Percentiles rank a stretch among this genome's conserved stretches.
Conservation (phyloP, 64 coral and sea anemone genomes). For the Montipora capricornis region DNA sequence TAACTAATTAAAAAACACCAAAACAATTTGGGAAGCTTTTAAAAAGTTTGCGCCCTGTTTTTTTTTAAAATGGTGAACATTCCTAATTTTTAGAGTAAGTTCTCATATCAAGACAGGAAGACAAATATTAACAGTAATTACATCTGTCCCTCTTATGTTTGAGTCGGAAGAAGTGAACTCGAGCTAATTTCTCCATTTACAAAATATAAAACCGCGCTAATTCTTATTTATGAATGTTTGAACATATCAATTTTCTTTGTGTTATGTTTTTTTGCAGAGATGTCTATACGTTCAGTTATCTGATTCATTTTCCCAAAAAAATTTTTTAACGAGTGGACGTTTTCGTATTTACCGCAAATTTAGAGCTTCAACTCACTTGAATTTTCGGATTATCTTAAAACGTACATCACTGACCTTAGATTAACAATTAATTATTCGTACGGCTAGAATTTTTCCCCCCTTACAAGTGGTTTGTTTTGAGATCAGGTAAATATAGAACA, state of each 20-base stretch:
- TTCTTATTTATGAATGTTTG: neutral
- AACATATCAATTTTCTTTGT: neutral
- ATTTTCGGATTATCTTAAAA: neutral
- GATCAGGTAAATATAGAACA: conserved; percentile 74
- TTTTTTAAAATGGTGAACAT: too few relatives aligned
- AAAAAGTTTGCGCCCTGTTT: neutral
- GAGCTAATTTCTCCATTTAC: neutral
- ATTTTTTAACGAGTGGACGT: too few relatives aligned
- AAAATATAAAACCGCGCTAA: neutral
- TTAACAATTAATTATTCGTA: conserved; percentile 76
- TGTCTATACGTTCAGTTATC: neutral
- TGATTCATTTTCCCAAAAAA: neutral
- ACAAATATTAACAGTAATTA: neutral
- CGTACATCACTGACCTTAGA: conserved; percentile 56
- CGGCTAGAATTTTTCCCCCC: conserved; percentile 57
- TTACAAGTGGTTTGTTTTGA: conserved; percentile 65
- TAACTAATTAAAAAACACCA: neutral
- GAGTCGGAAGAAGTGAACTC: neutral
- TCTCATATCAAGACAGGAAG: neutral
- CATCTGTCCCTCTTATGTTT: neutral
- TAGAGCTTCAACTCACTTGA: neutral
- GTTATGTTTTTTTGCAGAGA: neutral
- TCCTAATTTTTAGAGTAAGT: neutral
- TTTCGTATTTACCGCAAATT: too few relatives aligned
- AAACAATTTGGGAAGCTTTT: neutral